Conservation (phyloP, 2,113 vertebrate species). For the Synodontis membranacea region DNA sequence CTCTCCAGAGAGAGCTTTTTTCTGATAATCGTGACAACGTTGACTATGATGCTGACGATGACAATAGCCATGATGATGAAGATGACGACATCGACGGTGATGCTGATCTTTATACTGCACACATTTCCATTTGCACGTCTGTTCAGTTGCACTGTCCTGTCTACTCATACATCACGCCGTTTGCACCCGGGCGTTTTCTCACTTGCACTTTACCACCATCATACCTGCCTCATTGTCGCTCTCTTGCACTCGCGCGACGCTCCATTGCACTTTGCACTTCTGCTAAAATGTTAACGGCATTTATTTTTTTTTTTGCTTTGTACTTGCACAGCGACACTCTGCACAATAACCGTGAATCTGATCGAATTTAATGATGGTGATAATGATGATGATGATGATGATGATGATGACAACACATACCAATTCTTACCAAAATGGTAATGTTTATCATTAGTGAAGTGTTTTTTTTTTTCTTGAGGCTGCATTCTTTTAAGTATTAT, state of each 20-base stretch:
- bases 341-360: neutral
- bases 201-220: neutral
- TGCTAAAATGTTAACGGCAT: neutral
- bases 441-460: neutral
- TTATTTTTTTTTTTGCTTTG: neutral
- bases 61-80: neutral
- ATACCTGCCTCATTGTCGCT: neutral
- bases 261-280: neutral
- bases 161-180: neutral
- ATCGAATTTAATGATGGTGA: neutral
- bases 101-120: neutral
- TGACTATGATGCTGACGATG: neutral
- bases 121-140: neutral
- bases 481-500: constrained; percentile 55
- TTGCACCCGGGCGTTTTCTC: neutral
- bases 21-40: neutral
- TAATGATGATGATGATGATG: neutral
- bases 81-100: neutral
- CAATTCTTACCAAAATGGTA: neutral
- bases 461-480: neutral
- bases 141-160: neutral
- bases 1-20: neutral
- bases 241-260: neutral
- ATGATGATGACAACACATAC: neutral
- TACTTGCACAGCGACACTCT: neutral